Base-by-base conservation (phyloP, 2,797 vertebrate species). In the Bryconaethiops microstoma region DNA sequence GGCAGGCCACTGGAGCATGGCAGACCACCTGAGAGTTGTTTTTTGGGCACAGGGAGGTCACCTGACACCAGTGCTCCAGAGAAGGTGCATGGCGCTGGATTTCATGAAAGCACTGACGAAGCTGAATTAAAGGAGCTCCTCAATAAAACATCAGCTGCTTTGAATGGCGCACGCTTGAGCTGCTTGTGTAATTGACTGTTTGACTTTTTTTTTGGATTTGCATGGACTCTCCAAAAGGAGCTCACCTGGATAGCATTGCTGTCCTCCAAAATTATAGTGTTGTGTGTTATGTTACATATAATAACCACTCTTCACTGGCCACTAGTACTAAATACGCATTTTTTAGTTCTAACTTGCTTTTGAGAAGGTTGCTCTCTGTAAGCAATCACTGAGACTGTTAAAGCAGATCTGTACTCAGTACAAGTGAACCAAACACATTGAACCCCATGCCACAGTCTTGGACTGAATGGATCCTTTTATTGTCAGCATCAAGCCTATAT, bases 91-190 rank as follows among this genome's bases (percentile, higher is more conserved):
- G 73, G 89, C 91, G 88, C 91, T 86, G 82, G 90, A 91, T 89
- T 89, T 90, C 92, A 92, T 92, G 92, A 93, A 92, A 93, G 91
- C 89, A 90, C 91, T 90, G 78, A 83, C 59, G 77, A 73, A 74
- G 87, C 88, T 91, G 93, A 94, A 93, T 93, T 93, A 94, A 93
- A 93, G 91, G 91, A 91, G 88, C 92, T 94, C 92, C 93, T 95
- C 93, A 95, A 95, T 94, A 94, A 94, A 94, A 94, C 93, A 95
- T 95, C 93, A 92, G 90, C 93, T 92, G 92, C 92, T 94, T 94
- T 94, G 89, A 94, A 92, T 92, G 92, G 93, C 92, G 91, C 92
- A 95, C 90, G 93, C 93, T 93, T 95, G 92, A 95, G 92, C 92
- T 93, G 92, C 90, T 92, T 90, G 91, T 92, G 92, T 94, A 94